Conservation (phyloP, 2,797 vertebrate genomes). For the Cottoperca gobio region DNA sequence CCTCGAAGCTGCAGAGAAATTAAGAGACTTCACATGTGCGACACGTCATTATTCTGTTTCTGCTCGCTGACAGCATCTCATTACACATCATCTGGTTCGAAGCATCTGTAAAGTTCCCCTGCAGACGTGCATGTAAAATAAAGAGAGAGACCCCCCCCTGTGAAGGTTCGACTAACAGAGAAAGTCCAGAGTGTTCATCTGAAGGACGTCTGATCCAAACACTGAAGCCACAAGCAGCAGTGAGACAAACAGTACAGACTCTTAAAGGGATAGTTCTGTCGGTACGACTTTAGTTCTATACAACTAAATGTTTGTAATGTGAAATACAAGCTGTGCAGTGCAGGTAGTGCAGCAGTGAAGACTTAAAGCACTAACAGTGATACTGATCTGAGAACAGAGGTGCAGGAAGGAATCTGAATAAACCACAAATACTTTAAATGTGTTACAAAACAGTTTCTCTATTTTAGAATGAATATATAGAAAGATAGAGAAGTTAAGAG, state of each 20-base stretch:
- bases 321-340: not conserved
- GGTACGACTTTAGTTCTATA: no score
- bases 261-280: no score
- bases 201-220: not conserved
- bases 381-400: not conserved
- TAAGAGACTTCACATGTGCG: no score
- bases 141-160: no score
- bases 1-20: no score
- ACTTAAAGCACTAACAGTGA: not conserved
- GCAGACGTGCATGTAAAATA: no score
- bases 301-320: not conserved
- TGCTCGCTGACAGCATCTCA: not conserved
- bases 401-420: not conserved
- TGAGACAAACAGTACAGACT: no score
- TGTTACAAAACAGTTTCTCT: no score
- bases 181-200: conserved; percentile 43
- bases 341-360: not conserved
- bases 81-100: not conserved
- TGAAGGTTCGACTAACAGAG: conserved; percentile 20
- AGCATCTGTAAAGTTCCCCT: not conserved
- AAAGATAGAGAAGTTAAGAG: no score
- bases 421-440: no score
- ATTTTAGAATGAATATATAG: no score
- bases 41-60: no score
- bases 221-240: not conserved